Base-by-base conservation (phyloP, 2,888 invertebrate species). In the Yponomeuta plumbellus region DNA sequence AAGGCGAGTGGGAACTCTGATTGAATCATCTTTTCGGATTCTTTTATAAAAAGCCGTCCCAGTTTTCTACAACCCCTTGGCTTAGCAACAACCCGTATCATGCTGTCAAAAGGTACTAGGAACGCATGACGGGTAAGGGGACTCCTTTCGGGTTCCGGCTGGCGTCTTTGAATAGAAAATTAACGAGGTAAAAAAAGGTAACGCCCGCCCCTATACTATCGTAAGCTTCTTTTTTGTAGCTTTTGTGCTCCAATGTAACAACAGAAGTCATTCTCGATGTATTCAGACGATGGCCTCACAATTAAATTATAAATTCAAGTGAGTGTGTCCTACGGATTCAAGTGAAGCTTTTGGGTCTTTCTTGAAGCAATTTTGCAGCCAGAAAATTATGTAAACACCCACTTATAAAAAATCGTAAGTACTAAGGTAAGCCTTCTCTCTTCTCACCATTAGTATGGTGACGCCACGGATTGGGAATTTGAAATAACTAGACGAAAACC, bases 1-100 rank as follows among this genome's bases (percentile, higher is more conserved):
- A 34, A 34, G 1, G 0, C 34, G 34, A 34, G 34, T 34, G 34
- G 3, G 34, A 34, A 34, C 8, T 34, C 34, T 34, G 34, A 34
- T 34, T 34, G 34, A 34, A 34, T 34, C 34, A 34, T 6, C 34
- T 34, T 34, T 34, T 52, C 17, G 44, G 44, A 52, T 52, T 52
- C 17, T 3, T 3, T 13, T 52, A 52, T 17, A 52, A 13, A 5
- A 13, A 17, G 17, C 17, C 44, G 4, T 2, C 44, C 44, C 0
- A 58, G 21, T 58, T 58, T 61, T 61, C 34, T 23, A 26, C 13
- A 11, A 23, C 11, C 61, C 22, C 61, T 23, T 61, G n/a, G 52
- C 64, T 17, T 58, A 65, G 65, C 65, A 65, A 61, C 61, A 21
- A 66, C 66, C 61, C 66, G 61, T 66, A 66, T 66, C 66, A 66